These are phyloP conservation scores for Dolichallabes microphthalmus DNA, from an alignment of 2,113 vertebrate genomes.

Conservation along the genomic window DNA sequence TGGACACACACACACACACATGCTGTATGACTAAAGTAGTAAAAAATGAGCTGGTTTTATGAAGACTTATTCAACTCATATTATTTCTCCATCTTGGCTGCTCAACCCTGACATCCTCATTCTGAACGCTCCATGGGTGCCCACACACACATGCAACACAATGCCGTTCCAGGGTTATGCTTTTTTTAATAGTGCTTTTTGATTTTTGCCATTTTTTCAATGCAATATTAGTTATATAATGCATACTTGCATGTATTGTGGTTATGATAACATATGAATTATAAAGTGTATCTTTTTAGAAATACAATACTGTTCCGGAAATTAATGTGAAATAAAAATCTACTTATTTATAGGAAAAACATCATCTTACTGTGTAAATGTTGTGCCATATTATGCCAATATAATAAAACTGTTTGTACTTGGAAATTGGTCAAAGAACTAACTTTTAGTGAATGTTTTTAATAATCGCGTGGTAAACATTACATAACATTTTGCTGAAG, in stretches of 20 bases:
- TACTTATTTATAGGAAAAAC: background rate
- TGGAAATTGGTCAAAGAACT: background rate
- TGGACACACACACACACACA: constrained; percentile 5
- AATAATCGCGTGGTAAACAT: background rate
- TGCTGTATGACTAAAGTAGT: background rate
- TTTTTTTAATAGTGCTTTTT: constrained; percentile 6
- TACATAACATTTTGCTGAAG: background rate
- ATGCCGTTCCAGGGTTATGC: background rate
- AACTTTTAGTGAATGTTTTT: background rate
- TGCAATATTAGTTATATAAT: background rate
- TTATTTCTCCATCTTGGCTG: constrained; percentile 14
- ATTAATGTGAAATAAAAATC: background rate
- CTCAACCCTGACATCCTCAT: background rate
- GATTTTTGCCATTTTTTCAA: background rate
- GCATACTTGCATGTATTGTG: background rate
- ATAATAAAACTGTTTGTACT: background rate
- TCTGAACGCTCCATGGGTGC: background rate
- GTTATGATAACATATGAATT: constrained; percentile 6
- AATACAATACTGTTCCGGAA: background rate
- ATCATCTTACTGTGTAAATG: background rate
- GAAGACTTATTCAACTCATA: constrained; percentile 24
- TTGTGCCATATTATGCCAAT: background rate
- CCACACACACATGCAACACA: background rate
- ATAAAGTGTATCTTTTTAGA: background rate
- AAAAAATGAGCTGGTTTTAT: constrained; percentile 15